Base-by-base conservation (phyloP, 2,113 vertebrate genomes). In the Anhinga rufa region DNA sequence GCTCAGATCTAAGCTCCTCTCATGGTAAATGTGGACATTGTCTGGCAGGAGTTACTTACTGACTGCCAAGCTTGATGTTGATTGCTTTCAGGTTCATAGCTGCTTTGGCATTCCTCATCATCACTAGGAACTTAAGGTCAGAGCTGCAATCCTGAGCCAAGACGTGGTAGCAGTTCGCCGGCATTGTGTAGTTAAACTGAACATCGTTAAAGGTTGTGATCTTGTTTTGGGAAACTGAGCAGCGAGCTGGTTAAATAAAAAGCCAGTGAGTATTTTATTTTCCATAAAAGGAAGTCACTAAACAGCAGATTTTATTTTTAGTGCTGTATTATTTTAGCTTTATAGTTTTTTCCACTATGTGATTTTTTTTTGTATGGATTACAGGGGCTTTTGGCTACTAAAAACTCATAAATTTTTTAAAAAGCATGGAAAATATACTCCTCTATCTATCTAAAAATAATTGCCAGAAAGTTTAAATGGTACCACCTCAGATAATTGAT, bases 111-210 rank as follows among this genome's bases (percentile, higher is more conserved):
- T 75, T 98, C 96, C 94, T 99, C 89, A 98, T 89, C 94, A 98
- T 97, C 92, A 99, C 97, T 62, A 98, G 74, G 90, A 99, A 98
- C 91, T 98, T 99, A 4, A 98, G 97, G 38, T 98, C 97, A 40
- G 91, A 24, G 38, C 98, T 98, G 86, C 98, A 98, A 24, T 99
- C 98, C 93, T 98, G 98, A 85, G 98, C 97, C 97, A 99, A 91
- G 83, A 98, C 85, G 60, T 99, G 98, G 93, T 96, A 97, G 96
- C 98, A 99, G 52, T 97, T 96, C 66, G 96, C 77, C 2, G 98
- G 98, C 95, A 98, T 95, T 8, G 97, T 96, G 31, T 97, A 97
- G 83, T 95, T 97, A 94, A 96, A 97, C 36, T 9, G 88, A 77
- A 80, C 97, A 29, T 94, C 91, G 28, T 98, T 98, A 94, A 99